phyloP scores from a whole-genome alignment of 1,140 invertebrate species.

The Sinonovacula constricta region DNA sequence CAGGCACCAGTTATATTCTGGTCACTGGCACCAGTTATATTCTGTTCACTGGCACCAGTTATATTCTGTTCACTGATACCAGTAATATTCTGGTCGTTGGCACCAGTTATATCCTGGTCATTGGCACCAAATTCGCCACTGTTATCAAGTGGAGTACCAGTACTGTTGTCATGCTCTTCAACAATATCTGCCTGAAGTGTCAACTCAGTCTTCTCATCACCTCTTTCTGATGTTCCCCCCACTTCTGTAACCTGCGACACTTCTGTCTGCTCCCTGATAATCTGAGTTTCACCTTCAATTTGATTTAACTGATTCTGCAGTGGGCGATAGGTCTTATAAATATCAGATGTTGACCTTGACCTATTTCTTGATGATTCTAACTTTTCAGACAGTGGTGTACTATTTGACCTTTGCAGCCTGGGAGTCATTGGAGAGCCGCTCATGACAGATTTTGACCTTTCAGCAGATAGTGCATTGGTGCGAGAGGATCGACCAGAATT shows the following conservation, averaged over 20 bases:
- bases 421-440: conserved; percentile 7
- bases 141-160: conserved; percentile 12
- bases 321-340: conserved; percentile 20
- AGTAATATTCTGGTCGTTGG: no score
- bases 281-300: conserved; percentile 25
- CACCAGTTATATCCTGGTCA: no score
- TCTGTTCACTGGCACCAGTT: no score
- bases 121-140: no score
- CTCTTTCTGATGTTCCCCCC: conserved; percentile 36
- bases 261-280: conserved; percentile 49
- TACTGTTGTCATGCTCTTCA: conserved; percentile 14
- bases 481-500: neutral
- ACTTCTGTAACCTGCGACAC: conserved; percentile 32
- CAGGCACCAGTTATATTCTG: no score
- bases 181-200: conserved; percentile 1
- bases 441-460: conserved; percentile 38
- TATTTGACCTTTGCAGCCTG: conserved; percentile 36
- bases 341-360: conserved; percentile 27
- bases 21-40: no score
- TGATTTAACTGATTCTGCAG: conserved; percentile 39
- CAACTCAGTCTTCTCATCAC: conserved; percentile 7
- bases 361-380: conserved; percentile 15
- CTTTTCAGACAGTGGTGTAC: conserved; percentile 39
- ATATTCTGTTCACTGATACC: no score
- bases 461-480: neutral